Evolutionary conservation across 2,888 invertebrate species (phyloP).

Genomic region (Neoitamus cyanurus): DNA sequence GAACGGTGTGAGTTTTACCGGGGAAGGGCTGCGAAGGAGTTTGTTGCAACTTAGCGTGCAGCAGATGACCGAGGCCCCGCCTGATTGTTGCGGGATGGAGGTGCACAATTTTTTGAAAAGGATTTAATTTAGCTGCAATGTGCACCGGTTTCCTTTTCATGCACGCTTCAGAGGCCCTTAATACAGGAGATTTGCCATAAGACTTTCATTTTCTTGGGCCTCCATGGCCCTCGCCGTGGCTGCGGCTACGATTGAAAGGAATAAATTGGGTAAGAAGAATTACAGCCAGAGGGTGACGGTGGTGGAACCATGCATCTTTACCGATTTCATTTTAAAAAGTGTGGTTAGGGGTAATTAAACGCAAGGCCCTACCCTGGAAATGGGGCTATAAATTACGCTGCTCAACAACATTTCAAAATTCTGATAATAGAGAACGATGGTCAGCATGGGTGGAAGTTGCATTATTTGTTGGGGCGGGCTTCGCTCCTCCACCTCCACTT

Average conservation of each 20-base stretch:
- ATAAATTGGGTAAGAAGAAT: constrained; percentile 16
- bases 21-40: constrained; percentile 39
- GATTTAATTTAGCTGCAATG: constrained; percentile 30
- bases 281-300: not conserved
- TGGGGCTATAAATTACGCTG: not conserved
- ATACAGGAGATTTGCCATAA: constrained; percentile 8
- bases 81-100: not conserved
- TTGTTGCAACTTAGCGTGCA: constrained; percentile 32
- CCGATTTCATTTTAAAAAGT: not conserved
- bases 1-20: not conserved
- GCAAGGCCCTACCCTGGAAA: not conserved
- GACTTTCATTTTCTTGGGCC: constrained; percentile 32
- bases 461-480: too few relatives aligned
- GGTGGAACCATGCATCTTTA: not conserved
- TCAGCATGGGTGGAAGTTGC: too few relatives aligned
- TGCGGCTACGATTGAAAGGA: constrained; percentile 25
- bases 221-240: not conserved
- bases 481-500: too few relatives aligned
- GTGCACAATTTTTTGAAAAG: constrained; percentile 19
- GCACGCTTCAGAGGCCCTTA: not conserved
- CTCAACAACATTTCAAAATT: not conserved
- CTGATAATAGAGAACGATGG: too few relatives aligned
- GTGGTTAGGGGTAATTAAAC: not conserved
- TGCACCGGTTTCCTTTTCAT: constrained; percentile 44
- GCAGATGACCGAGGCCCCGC: not conserved